Conservation (phyloP, 2,113 vertebrate species). For the Nanger granti region DNA sequence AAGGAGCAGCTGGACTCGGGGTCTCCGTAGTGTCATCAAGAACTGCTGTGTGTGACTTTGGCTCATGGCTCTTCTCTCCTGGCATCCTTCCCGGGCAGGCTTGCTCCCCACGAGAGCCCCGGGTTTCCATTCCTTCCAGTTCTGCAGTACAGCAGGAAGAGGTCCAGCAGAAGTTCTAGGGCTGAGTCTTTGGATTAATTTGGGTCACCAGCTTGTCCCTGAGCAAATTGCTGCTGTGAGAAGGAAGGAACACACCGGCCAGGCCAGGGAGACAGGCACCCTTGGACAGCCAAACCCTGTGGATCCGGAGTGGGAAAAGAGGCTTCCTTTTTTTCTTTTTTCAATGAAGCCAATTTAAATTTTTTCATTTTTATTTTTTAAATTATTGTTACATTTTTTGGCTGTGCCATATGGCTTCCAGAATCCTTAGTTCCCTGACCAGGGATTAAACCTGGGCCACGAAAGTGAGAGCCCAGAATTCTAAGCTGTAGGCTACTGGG, state of each 20-base stretch:
- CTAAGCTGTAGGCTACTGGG: no score
- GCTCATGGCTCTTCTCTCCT: neutral
- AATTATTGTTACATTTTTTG: neutral
- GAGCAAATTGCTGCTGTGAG: neutral
- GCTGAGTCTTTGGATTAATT: neutral
- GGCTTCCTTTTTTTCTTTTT: neutral
- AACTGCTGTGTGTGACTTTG: neutral
- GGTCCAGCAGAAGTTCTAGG: neutral
- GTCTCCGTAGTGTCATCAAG: fast-evolving
- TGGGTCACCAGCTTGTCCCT: neutral
- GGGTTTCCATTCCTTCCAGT: neutral
- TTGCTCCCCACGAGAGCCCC: fast-evolving
- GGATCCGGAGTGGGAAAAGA: neutral
- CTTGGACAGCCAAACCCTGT: fast-evolving
- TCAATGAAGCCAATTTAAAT: neutral
- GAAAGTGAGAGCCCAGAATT: neutral
- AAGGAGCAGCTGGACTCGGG: neutral
- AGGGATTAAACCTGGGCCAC: neutral
- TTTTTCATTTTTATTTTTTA: neutral
- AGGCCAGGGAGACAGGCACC: neutral
- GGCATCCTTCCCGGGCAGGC: neutral
- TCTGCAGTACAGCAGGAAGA: neutral
- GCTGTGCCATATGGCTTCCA: neutral
- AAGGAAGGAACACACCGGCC: neutral
- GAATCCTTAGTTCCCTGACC: neutral